Evolutionary conservation across 2,888 invertebrate genomes (phyloP).

Genomic region (Leuctra nigra): DNA sequence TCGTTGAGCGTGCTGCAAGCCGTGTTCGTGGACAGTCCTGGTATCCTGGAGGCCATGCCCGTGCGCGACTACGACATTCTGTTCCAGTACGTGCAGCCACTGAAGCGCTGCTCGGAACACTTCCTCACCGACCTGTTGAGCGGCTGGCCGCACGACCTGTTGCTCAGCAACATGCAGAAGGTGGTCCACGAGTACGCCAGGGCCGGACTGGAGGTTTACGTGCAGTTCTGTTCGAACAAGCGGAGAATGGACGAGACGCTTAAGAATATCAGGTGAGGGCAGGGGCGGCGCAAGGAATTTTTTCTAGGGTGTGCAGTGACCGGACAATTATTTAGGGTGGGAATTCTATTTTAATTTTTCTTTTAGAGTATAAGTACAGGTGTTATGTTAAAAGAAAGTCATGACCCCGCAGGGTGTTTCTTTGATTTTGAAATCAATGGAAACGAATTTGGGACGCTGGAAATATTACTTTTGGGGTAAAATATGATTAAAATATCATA

Average conservation of each 20-base stretch:
- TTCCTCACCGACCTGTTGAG: slow-evolving; percentile 16
- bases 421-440: too few species aligned
- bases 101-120: slow-evolving; percentile 21
- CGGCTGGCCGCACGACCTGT: slow-evolving; percentile 17
- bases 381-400: too few species aligned
- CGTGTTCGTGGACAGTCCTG: slow-evolving; percentile 23
- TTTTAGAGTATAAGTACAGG: too few species aligned
- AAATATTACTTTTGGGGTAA: too few species aligned
- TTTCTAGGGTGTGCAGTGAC: too few species aligned
- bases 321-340: too few species aligned
- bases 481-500: too few species aligned
- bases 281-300: too few species aligned
- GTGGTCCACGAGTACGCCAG: slow-evolving; percentile 12
- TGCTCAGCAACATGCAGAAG: slow-evolving; percentile 4
- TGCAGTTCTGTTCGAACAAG: slow-evolving; percentile 17
- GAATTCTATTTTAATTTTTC: too few species aligned
- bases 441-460: too few species aligned
- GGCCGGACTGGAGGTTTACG: slow-evolving; percentile 19
- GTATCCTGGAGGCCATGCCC: not conserved
- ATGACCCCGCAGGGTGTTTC: too few species aligned
- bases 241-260: not conserved
- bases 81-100: not conserved
- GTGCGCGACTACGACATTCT: not conserved
- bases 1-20: slow-evolving; percentile 47
- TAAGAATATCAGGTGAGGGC: slow-evolving; percentile 37